Conservation (phyloP, 2,888 invertebrate species). For the Lycaena phlaeas region DNA sequence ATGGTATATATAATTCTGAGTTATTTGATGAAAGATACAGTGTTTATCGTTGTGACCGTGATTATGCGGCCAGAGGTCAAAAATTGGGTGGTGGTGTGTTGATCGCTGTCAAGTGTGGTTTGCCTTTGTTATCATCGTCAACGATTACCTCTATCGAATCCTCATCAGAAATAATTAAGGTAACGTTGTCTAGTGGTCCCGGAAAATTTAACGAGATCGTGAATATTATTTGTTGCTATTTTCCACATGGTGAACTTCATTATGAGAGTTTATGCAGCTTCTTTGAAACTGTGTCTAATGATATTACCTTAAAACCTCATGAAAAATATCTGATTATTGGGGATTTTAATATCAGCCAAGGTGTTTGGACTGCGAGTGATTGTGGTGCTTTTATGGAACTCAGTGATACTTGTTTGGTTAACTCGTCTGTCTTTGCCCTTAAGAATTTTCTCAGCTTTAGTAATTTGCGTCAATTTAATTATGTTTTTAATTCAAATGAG, state of each 20-base stretch:
- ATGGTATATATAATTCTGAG: not conserved
- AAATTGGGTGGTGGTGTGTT: not conserved
- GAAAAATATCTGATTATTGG: slow-evolving; percentile 1
- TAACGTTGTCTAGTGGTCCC: not conserved
- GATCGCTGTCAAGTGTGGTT: not conserved
- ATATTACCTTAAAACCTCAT: not conserved
- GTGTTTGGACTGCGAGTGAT: not conserved
- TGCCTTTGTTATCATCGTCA: not conserved
- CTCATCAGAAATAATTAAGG: not conserved
- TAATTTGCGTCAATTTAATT: slow-evolving; percentile 4
- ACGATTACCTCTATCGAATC: not conserved
- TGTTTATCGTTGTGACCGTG: slow-evolving; percentile 3
- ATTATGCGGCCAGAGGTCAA: not conserved
- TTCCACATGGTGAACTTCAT: not conserved
- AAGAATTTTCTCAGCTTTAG: slow-evolving; percentile 1
- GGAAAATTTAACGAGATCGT: not conserved
- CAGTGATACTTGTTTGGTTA: not conserved
- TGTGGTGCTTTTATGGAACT: not conserved
- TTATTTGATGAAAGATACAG: not conserved
- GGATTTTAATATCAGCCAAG: slow-evolving; percentile 2
- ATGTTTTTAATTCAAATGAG: not conserved
- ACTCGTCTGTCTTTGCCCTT: not conserved
- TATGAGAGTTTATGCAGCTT: not conserved
- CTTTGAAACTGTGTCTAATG: slow-evolving; percentile 3
- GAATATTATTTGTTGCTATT: slow-evolving; percentile 1